Evolutionary conservation across 2,888 invertebrate genomes (phyloP).

Genomic region (Capitulum mitella): DNA sequence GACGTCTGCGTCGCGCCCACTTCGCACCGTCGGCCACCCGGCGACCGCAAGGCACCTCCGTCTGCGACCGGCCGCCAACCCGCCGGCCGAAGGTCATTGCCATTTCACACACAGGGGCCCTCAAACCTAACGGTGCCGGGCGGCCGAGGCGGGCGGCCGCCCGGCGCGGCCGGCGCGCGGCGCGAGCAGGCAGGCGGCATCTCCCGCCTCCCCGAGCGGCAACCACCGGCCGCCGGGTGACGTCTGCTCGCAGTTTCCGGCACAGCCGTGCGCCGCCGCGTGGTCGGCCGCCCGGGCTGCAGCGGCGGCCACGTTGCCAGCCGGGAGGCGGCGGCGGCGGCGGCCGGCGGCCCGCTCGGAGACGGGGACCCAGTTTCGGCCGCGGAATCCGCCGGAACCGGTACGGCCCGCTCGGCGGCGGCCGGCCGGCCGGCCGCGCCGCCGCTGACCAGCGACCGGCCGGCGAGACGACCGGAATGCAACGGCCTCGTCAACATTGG

Average conservation of each 20-base stretch:
- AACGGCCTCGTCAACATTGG: no score
- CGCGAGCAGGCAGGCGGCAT: no score
- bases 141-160: no score
- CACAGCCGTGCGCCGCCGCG: no score
- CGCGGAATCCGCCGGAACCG: background rate
- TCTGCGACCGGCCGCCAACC: background rate
- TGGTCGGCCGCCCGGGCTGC: no score
- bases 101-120: background rate
- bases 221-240: no score
- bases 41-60: background rate
- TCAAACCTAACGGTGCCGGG: constrained; percentile 7
- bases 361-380: background rate
- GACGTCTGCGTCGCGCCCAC: background rate
- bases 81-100: constrained; percentile 18
- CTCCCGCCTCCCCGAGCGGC: no score
- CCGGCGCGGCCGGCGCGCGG: no score
- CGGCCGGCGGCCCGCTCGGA: no score
- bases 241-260: no score
- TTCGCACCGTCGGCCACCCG: background rate
- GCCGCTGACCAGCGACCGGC: no score
- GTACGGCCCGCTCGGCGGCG: background rate
- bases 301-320: background rate
- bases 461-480: no score
- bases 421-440: background rate
- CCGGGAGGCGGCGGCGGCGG: background rate